Evolutionary conservation across 2,797 vertebrate genomes (phyloP).

Genomic region (Pseudopleuronectes americanus): DNA sequence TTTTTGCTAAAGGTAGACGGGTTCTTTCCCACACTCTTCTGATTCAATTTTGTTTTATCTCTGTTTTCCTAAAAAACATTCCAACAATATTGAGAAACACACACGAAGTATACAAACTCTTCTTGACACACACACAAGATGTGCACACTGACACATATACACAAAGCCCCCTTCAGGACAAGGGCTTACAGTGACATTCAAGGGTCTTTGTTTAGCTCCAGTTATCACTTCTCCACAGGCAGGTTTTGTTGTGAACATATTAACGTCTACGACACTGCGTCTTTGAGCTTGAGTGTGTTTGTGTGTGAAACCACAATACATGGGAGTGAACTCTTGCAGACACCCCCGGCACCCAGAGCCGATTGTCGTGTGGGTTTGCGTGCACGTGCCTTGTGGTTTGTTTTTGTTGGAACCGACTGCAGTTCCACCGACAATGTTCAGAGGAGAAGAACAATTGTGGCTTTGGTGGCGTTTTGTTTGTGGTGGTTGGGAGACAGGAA

Average conservation of each 20-base stretch:
- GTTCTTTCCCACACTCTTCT: constrained; percentile 8
- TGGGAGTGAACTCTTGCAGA: constrained; percentile 64
- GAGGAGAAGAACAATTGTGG: constrained; percentile 71
- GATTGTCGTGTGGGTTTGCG: constrained; percentile 37
- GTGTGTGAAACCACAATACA: constrained; percentile 45
- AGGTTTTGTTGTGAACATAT: constrained; percentile 66
- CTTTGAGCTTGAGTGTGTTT: constrained; percentile 13
- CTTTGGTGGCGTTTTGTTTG: constrained; percentile 73
- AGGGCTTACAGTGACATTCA: constrained; percentile 82
- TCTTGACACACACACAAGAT: constrained; percentile 10
- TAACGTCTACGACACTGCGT: constrained; percentile 33
- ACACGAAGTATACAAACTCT: constrained; percentile 27
- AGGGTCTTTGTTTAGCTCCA: constrained; percentile 79
- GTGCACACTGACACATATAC: constrained; percentile 23
- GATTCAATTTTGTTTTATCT: constrained; percentile 31
- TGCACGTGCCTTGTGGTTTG: constrained; percentile 26
- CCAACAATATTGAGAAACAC: constrained; percentile 16
- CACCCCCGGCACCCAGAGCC: constrained; percentile 38
- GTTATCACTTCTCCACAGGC: constrained; percentile 81
- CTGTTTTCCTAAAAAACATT: constrained; percentile 20
- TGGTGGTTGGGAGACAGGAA: constrained; percentile 75
- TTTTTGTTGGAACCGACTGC: constrained; percentile 56
- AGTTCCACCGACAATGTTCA: constrained; percentile 60
- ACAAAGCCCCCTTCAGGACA: constrained; percentile 72
- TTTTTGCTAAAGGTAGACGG: constrained; percentile 29